Evolutionary conservation across 2,888 invertebrate genomes (phyloP).

Genomic region (Antheraea assamensis): DNA sequence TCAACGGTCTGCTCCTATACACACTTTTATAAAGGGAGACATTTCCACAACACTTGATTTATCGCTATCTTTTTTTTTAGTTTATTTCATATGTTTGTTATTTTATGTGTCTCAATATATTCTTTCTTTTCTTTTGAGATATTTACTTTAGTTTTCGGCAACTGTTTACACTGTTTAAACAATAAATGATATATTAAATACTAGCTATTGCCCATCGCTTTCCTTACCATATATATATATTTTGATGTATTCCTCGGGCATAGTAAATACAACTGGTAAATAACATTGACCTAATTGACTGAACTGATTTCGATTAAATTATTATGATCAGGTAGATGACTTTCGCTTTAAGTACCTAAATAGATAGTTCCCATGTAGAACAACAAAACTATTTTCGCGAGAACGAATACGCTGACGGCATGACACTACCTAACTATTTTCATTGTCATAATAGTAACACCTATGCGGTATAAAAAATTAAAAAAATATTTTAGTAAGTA

Average conservation of each 20-base stretch:
- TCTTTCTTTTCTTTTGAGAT: conserved; percentile 39
- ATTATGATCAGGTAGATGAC: too few relatives aligned
- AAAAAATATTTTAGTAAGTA: not conserved
- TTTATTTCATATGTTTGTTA: conserved; percentile 53
- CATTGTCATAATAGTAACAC: not conserved
- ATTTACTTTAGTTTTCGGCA: conserved; percentile 46
- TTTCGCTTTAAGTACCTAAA: too few relatives aligned
- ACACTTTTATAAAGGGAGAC: conserved; percentile 49
- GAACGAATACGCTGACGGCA: too few relatives aligned
- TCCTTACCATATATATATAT: too few relatives aligned
- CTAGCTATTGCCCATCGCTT: too few relatives aligned
- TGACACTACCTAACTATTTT: not conserved
- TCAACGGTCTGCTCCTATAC: conserved; percentile 52
- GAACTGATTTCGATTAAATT: too few relatives aligned
- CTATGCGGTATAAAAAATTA: not conserved
- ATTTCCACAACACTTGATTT: conserved; percentile 64
- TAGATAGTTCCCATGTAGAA: too few relatives aligned
- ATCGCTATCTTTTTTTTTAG: conserved; percentile 55
- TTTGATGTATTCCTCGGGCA: too few relatives aligned
- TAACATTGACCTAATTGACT: too few relatives aligned
- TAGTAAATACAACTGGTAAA: too few relatives aligned
- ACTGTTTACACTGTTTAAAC: conserved; percentile 37
- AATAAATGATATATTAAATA: conserved; percentile 13
- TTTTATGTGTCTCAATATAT: conserved; percentile 45
- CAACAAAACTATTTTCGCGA: too few relatives aligned